Percentiles rank a stretch among this genome's conserved stretches.
Evolutionary conservation across 2,113 vertebrate species (phyloP).

Genomic region (Albula glossodonta): DNA sequence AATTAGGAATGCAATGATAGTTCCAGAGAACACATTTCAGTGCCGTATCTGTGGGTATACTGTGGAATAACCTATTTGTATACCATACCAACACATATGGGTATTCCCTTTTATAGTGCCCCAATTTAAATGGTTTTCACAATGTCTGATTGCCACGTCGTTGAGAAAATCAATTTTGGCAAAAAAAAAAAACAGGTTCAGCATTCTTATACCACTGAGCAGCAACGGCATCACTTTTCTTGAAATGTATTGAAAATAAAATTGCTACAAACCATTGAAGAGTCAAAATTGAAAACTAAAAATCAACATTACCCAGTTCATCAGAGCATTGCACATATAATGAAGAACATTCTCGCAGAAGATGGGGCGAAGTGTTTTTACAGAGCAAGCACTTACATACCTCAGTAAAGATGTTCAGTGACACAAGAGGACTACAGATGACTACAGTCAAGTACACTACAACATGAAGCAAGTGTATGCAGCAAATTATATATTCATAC

Average conservation of each 20-base stretch:
- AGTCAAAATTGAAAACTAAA: background rate
- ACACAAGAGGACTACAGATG: background rate
- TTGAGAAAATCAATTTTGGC: slow-evolving; percentile 26
- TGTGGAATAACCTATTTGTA: slow-evolving; percentile 16
- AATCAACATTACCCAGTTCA: background rate
- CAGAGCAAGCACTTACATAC: background rate
- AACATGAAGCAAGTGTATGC: no score
- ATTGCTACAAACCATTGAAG: background rate
- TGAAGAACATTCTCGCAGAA: background rate
- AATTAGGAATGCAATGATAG: background rate
- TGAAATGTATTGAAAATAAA: slow-evolving; percentile 7
- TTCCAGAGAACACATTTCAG: background rate
- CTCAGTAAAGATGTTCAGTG: background rate
- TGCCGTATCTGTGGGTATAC: background rate
- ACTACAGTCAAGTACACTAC: background rate
- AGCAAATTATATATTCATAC: no score
- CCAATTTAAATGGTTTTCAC: slow-evolving; percentile 26
- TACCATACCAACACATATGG: slow-evolving; percentile 25
- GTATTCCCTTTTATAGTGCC: slow-evolving; percentile 20
- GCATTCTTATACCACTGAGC: background rate
- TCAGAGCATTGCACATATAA: background rate
- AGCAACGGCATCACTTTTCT: background rate
- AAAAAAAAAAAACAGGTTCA: slow-evolving; percentile 16
- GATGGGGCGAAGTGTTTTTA: background rate
- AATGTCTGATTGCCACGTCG: slow-evolving; percentile 31